Evolutionary conservation across 2,113 vertebrate species (phyloP).

Genomic region (Mustela nigripes): DNA sequence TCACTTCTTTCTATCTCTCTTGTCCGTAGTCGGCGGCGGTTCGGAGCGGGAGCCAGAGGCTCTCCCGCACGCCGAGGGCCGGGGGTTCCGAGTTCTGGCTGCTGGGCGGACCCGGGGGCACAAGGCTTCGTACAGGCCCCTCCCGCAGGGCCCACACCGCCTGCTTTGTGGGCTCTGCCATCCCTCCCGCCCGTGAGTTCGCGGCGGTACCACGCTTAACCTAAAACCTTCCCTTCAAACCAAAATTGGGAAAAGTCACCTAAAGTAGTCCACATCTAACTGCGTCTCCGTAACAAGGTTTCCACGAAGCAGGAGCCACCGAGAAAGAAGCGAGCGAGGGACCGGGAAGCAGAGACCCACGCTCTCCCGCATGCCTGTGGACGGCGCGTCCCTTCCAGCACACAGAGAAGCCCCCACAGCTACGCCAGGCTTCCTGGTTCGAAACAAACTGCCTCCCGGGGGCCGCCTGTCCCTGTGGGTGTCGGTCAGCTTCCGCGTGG

Average conservation of each 20-base stretch:
- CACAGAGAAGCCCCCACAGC: no score
- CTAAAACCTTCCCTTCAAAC: neutral
- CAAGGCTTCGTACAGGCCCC: neutral
- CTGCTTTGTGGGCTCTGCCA: neutral
- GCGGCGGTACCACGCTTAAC: neutral
- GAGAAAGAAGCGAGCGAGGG: no score
- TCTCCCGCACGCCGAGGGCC: constrained; percentile 62
- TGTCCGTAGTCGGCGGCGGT: constrained; percentile 88
- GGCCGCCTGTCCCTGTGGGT: no score
- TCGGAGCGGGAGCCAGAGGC: constrained; percentile 87
- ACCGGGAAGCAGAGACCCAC: no score
- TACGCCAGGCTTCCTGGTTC: rapidly evolving
- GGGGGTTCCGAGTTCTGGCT: rapidly evolving
- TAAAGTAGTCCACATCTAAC: neutral
- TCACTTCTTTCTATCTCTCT: constrained; percentile 93
- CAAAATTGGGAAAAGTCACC: neutral
- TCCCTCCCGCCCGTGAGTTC: neutral
- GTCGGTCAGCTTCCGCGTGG: no score
- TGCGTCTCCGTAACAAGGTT: constrained; percentile 61
- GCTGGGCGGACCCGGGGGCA: neutral
- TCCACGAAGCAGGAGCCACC: neutral
- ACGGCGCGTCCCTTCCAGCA: neutral
- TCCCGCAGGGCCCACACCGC: rapidly evolving
- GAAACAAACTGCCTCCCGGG: neutral
- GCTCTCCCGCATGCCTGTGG: neutral